A percentile compares a stretch with the other conserved stretches of the same genome.
Conservation (phyloP, 2,113 vertebrate species). For the rabbit (Oryctolagus cuniculus) region DNA sequence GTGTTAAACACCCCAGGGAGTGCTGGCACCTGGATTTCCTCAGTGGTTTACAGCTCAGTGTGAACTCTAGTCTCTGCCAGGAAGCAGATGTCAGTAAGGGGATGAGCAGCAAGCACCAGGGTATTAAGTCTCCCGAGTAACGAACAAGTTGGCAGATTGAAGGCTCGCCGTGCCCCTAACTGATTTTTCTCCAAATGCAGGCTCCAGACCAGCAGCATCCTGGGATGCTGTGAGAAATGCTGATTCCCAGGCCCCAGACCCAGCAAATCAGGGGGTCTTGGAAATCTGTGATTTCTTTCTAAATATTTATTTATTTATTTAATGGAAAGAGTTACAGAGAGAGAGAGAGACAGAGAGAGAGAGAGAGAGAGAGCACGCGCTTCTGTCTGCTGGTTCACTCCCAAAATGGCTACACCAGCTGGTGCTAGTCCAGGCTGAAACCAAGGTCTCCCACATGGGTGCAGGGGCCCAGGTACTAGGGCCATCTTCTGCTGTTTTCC, state of each 20-base stretch:
- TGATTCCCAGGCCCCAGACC: not conserved
- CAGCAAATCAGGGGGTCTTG: not conserved
- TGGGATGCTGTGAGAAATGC: not conserved
- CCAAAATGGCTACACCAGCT: no score
- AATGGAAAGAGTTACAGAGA: no score
- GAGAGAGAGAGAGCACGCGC: no score
- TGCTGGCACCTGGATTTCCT: not conserved
- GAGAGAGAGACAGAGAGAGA: no score
- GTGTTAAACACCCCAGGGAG: not conserved
- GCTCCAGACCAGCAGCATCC: not conserved
- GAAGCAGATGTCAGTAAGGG: conserved; percentile 29
- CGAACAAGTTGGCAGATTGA: not conserved
- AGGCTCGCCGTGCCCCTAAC: not conserved
- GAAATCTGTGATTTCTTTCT: not conserved
- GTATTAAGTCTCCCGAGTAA: not conserved
- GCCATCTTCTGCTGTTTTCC: no score
- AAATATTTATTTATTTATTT: no score
- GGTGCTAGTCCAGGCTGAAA: no score
- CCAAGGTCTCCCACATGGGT: no score
- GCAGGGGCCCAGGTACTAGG: no score
- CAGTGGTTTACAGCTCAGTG: not conserved
- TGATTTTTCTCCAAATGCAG: not conserved
- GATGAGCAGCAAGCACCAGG: no score
- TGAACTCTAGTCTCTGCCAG: not conserved
- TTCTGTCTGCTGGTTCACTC: no score